Conservation (phyloP, 2,797 vertebrate genomes). For the Thripadectes ignobilis region DNA sequence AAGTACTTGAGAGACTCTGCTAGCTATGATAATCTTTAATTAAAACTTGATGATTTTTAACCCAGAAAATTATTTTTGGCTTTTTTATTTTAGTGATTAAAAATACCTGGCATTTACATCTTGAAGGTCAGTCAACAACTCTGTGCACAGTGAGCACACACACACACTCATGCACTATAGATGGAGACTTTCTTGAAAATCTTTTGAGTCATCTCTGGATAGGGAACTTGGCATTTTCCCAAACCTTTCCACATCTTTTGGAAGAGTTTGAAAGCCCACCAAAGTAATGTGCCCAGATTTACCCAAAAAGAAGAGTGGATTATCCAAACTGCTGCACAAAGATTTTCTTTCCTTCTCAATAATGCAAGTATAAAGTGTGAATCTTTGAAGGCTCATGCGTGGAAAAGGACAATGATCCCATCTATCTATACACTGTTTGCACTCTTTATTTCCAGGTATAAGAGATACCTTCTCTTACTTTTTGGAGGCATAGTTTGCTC, state of each 20-base stretch:
- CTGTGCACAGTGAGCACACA: neutral
- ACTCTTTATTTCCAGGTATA: neutral
- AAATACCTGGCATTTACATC: constrained; percentile 20
- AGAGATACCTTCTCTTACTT: neutral
- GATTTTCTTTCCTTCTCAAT: neutral
- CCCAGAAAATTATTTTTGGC: neutral
- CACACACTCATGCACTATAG: neutral
- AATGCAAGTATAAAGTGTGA: neutral
- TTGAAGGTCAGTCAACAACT: constrained; percentile 54
- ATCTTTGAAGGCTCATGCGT: neutral
- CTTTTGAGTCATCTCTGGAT: constrained; percentile 30
- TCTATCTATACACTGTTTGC: neutral
- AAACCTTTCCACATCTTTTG: constrained; percentile 12
- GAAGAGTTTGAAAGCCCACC: constrained; percentile 12
- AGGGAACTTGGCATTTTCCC: constrained; percentile 49
- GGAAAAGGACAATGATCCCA: neutral
- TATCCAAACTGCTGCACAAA: neutral
- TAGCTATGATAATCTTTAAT: neutral
- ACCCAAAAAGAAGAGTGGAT: neutral
- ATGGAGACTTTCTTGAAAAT: neutral
- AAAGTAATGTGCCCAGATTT: constrained; percentile 3
- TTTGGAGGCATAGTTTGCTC: neutral
- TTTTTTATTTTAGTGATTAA: constrained; percentile 38
- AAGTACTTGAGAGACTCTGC: neutral
- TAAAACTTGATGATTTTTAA: constrained; percentile 39